Conservation (phyloP, 2,888 invertebrate genomes). For the Drosophila barbarae region DNA sequence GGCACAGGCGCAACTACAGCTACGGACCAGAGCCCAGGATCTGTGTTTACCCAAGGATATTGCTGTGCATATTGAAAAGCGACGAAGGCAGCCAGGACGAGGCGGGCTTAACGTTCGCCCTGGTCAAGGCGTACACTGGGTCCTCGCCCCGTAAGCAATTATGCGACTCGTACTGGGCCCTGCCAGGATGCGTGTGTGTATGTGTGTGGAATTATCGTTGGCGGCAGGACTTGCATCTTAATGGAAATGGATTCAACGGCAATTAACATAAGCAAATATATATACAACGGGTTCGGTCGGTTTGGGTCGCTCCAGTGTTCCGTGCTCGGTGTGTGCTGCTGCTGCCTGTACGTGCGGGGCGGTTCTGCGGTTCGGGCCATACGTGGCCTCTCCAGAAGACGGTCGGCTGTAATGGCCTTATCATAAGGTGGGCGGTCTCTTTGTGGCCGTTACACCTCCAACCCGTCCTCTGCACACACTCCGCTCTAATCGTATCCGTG, state of each 20-base stretch:
- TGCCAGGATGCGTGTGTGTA: conserved; percentile 18
- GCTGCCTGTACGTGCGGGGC: conserved; percentile 64
- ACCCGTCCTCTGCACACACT: conserved; percentile 7
- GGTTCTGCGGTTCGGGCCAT: conserved; percentile 60
- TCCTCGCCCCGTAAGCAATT: conserved; percentile 51
- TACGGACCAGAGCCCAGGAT: conserved; percentile 25
- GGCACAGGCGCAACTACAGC: conserved; percentile 39
- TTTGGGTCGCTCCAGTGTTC: conserved; percentile 19
- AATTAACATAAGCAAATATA: conserved; percentile 79
- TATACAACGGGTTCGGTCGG: conserved; percentile 65
- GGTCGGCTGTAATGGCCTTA: conserved; percentile 64
- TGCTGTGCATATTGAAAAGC: conserved; percentile 76
- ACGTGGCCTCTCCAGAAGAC: conserved; percentile 55
- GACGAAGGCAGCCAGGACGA: conserved; percentile 51
- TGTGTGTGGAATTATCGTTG: conserved; percentile 72
- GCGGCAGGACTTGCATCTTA: conserved; percentile 76
- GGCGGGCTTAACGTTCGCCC: conserved; percentile 57
- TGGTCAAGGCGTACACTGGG: conserved; percentile 70
- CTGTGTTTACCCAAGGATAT: conserved; percentile 74
- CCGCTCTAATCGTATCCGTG: conserved; percentile 30
- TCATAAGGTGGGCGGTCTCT: conserved; percentile 68
- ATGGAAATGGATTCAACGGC: conserved; percentile 78
- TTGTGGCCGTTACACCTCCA: conserved; percentile 43
- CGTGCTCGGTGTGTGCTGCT: conserved; percentile 10
- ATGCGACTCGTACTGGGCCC: conserved; percentile 37